Base-by-base conservation (phyloP, 2,797 vertebrate species). In the Aplochiton taeniatus region DNA sequence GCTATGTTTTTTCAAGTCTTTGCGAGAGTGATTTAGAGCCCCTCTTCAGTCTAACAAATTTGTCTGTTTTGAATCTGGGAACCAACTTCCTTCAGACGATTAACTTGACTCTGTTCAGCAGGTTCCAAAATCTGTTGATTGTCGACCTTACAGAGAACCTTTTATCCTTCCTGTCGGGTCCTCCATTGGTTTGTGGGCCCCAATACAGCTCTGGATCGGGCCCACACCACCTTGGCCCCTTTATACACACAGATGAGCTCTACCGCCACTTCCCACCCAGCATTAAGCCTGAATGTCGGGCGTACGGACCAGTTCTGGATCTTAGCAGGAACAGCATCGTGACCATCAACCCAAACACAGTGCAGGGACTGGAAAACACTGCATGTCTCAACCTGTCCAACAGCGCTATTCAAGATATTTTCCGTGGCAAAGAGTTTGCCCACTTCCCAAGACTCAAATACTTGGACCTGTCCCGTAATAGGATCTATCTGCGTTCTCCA, bases 101-200 rank as follows among this genome's bases (percentile, higher is more conserved):
- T 64, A 66, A 89, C 69, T 69, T 91, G 17, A 67, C 65, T 0
- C 16, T 89, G 58, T 90, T 92, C 72, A 50, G 67, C 14, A 14
- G 83, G 31, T 81, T 88, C 59, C 9, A 58, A 69, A 86, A 85
- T 0, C 70, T 86, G 55, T 69, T 64, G 4, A 41, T 66, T 63
- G 85, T 89, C 78, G 86, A 83, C 61, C 86, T 92, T 59, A 85
- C 88, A 61, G 85, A 82, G 56, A 91, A 87, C 46, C 85, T 81
- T 72, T 74, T 89, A 69, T 80, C 81, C 9, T 71, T 80, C 17
- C 60, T 53, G 44, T 59, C 64, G 12, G 20, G 62, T 50, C n/a
- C 10, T 19, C 19, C 16, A 11, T 69, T 11, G 20, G 14, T 17
- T n/a, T 49, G 46, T 7, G 41, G n/a, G 17, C 31, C 10, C 49